Conservation (phyloP, 2,113 vertebrate genomes). For the Garra rufa region DNA sequence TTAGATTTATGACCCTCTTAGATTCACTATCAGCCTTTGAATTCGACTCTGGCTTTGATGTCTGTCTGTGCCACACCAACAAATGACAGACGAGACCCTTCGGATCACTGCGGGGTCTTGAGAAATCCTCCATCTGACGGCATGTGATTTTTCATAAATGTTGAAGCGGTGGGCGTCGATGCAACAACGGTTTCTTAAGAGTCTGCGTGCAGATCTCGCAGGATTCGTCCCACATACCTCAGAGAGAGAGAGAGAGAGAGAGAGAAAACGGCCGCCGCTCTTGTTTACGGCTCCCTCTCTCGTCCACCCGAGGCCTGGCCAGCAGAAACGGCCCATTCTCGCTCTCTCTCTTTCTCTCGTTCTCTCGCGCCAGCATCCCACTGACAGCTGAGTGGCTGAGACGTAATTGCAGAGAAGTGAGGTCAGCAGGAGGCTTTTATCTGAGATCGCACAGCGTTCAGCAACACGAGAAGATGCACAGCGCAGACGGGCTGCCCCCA, state of each 20-base stretch:
- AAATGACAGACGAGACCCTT: neutral
- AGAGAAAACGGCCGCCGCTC: neutral
- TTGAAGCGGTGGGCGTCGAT: neutral
- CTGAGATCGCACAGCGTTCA: slow-evolving; percentile 38
- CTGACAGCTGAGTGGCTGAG: slow-evolving; percentile 46
- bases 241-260: neutral
- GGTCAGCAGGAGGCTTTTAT: slow-evolving; percentile 55
- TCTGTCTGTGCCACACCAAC: neutral
- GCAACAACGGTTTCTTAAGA: neutral
- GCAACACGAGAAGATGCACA: slow-evolving; percentile 50
- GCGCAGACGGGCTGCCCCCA: neutral
- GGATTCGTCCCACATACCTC: neutral
- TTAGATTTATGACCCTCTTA: slow-evolving; percentile 20
- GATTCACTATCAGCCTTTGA: slow-evolving; percentile 20
- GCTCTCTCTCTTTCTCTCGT: neutral
- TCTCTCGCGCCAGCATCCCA: neutral
- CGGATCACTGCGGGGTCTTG: neutral
- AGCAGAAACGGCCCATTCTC: neutral
- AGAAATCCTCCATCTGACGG: neutral
- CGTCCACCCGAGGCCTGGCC: neutral
- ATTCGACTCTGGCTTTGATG: slow-evolving; percentile 22
- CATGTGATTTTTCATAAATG: neutral
- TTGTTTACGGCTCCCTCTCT: neutral
- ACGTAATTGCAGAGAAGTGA: slow-evolving; percentile 54
- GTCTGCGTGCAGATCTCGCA: neutral